phyloP scores from a whole-genome alignment of 2,888 invertebrate genomes.

The Eristalis intricaria region DNA sequence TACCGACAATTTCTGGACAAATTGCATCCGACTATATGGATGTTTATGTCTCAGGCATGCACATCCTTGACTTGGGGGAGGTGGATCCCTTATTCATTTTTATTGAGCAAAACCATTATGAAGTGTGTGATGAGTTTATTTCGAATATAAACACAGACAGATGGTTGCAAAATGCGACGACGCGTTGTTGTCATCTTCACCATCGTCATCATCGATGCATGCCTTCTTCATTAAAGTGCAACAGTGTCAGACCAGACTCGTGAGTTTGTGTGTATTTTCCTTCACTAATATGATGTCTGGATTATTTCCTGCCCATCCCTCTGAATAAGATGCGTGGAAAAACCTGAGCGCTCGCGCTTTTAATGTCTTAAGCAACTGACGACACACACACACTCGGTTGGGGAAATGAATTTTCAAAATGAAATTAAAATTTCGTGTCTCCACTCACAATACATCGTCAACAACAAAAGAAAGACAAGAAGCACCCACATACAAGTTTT shows the following conservation, averaged over 20 bases:
- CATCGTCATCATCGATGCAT: slow-evolving; percentile 12
- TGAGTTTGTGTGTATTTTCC: background rate
- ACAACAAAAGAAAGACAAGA: slow-evolving; percentile 35
- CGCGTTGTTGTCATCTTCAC: slow-evolving; percentile 29
- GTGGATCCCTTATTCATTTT: slow-evolving; percentile 2
- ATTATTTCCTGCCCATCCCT: slow-evolving; percentile 72
- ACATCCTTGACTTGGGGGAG: slow-evolving; percentile 21
- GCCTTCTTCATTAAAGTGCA: slow-evolving; percentile 46
- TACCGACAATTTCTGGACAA: slow-evolving; percentile 46
- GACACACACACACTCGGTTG: background rate
- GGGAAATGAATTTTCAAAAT: slow-evolving; percentile 37
- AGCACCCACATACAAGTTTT: slow-evolving; percentile 52
- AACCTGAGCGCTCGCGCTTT: slow-evolving; percentile 10
- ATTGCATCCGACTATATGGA: slow-evolving; percentile 31
- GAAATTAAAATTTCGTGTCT: slow-evolving; percentile 61
- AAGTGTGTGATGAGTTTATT: slow-evolving; percentile 64
- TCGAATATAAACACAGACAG: slow-evolving; percentile 67
- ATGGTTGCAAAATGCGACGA: slow-evolving; percentile 47
- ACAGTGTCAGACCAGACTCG: slow-evolving; percentile 51
- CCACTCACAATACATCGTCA: background rate
- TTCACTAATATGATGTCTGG: slow-evolving; percentile 64
- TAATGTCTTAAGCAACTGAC: slow-evolving; percentile 47
- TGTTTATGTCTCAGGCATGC: slow-evolving; percentile 10
- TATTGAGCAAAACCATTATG: slow-evolving; percentile 38
- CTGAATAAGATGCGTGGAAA: slow-evolving; percentile 33